Evolutionary conservation across 2,888 invertebrate genomes (phyloP).

Genomic region (Erpobdella octoculata): DNA sequence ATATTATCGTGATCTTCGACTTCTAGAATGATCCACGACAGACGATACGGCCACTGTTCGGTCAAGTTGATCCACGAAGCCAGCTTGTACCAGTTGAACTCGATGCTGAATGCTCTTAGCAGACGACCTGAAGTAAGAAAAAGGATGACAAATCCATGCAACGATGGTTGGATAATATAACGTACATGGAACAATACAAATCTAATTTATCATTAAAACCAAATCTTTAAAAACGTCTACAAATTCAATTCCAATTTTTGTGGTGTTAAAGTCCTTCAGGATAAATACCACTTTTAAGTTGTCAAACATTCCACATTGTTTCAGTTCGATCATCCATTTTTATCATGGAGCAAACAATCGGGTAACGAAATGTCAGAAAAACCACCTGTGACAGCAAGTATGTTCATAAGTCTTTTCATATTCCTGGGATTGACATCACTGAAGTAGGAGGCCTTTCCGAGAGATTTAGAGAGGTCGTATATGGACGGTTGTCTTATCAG

Average conservation of each 20-base stretch:
- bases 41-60: slow-evolving; percentile 95
- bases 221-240: not conserved
- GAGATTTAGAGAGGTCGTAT: slow-evolving; percentile 44
- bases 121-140: slow-evolving; percentile 66
- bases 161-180: not conserved
- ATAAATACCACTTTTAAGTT: too few species aligned
- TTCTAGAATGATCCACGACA: slow-evolving; percentile 92
- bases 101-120: slow-evolving; percentile 93
- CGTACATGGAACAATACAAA: not conserved
- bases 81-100: slow-evolving; percentile 96
- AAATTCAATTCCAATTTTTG: not conserved
- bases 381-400: slow-evolving; percentile 85
- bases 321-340: too few species aligned
- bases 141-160: not conserved
- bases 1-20: slow-evolving; percentile 80
- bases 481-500: slow-evolving; percentile 30
- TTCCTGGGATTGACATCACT: slow-evolving; percentile 95
- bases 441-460: slow-evolving; percentile 94
- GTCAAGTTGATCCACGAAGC: slow-evolving; percentile 97
- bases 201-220: not conserved
- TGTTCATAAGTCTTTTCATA: slow-evolving; percentile 91
- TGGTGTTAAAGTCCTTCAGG: not conserved
- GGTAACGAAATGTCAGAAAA: not conserved
- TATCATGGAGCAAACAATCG: too few species aligned
- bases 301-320: too few species aligned